These are phyloP conservation scores for Choloepus hoffmanni DNA, from an alignment of 2,113 vertebrate species.

Conservation along the genomic window DNA sequence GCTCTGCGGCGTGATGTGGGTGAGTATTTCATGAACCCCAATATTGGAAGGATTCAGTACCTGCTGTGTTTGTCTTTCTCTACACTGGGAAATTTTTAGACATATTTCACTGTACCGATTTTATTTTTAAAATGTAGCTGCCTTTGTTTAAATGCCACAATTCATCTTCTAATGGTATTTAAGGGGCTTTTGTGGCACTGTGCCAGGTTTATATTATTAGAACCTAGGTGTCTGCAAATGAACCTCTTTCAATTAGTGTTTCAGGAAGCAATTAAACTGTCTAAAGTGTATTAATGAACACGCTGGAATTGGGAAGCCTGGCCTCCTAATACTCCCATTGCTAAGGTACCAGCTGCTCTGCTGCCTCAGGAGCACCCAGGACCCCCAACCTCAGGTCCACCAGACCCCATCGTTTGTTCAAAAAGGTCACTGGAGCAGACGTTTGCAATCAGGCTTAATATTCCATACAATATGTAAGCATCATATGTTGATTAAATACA, in stretches of 20 bases:
- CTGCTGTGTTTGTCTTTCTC: neutral
- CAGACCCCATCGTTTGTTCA: slow-evolving; percentile 80
- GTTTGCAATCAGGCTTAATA: slow-evolving; percentile 80
- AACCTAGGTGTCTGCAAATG: slow-evolving; percentile 86
- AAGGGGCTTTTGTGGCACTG: slow-evolving; percentile 84
- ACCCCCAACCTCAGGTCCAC: slow-evolving; percentile 84
- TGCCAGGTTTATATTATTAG: slow-evolving; percentile 87
- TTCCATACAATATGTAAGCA: slow-evolving; percentile 70
- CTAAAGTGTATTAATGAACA: slow-evolving; percentile 90
- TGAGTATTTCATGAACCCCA: slow-evolving; percentile 51
- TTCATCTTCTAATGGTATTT: slow-evolving; percentile 83
- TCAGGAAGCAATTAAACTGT: slow-evolving; percentile 90
- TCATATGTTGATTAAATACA: slow-evolving; percentile 29
- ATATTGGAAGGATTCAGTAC: neutral
- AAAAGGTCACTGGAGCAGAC: slow-evolving; percentile 83
- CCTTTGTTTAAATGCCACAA: slow-evolving; percentile 79
- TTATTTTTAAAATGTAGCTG: slow-evolving; percentile 79
- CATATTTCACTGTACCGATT: slow-evolving; percentile 56
- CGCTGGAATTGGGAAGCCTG: slow-evolving; percentile 86
- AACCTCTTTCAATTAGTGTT: slow-evolving; percentile 90
- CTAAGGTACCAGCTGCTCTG: slow-evolving; percentile 88
- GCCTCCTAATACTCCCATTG: slow-evolving; percentile 86
- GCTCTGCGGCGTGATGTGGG: neutral
- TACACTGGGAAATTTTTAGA: neutral
- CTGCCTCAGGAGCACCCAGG: slow-evolving; percentile 78